Conservation (phyloP, 2,888 invertebrate genomes). For the Autographa gamma region DNA sequence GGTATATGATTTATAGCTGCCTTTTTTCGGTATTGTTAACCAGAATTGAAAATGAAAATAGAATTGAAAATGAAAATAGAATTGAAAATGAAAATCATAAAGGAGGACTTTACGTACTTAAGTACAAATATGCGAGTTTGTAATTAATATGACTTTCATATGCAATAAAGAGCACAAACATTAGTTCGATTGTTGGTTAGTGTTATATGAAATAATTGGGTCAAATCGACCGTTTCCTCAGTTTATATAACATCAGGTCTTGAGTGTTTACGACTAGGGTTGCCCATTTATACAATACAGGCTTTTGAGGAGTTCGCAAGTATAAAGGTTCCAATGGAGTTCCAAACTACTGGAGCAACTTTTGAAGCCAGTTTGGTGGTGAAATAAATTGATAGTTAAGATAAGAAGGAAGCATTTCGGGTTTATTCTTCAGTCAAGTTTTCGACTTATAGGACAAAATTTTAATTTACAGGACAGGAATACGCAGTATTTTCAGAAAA, state of each 20-base stretch:
- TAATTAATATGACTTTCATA: neutral
- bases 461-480: too few species aligned
- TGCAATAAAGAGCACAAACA: conserved; percentile 1
- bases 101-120: neutral
- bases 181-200: neutral
- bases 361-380: too few species aligned
- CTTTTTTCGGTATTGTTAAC: neutral
- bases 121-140: neutral
- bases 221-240: neutral
- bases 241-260: neutral
- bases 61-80: too few species aligned
- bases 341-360: too few species aligned
- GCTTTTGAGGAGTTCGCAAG: neutral
- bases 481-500: neutral
- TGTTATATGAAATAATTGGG: neutral
- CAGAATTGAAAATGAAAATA: neutral
- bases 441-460: too few species aligned
- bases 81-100: neutral
- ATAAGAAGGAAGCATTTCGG: too few species aligned
- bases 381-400: too few species aligned
- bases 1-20: too few species aligned
- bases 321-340: neutral
- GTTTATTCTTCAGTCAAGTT: too few species aligned
- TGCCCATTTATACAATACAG: neutral
- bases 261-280: neutral